A percentile compares a stretch with the other conserved stretches of the same genome.
Evolutionary conservation across 2,797 vertebrate species (phyloP).

Genomic region (Cossypha niveicapilla): DNA sequence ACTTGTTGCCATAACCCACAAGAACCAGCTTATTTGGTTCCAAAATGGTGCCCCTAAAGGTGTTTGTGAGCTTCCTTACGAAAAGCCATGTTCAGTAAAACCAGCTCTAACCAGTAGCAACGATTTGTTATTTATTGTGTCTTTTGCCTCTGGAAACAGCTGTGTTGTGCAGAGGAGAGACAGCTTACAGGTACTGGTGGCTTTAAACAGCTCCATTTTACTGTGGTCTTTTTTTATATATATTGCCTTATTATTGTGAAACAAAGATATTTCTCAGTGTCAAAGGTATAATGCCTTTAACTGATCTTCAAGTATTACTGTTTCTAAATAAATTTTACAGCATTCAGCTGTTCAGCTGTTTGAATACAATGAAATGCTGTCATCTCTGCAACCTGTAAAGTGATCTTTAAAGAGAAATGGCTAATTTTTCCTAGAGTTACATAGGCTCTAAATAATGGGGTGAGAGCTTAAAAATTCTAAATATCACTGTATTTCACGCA

Average conservation of each 20-base stretch:
- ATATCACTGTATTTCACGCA: background rate
- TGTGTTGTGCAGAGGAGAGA: conserved; percentile 83
- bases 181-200: conserved; percentile 81
- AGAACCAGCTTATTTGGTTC: conserved; percentile 85
- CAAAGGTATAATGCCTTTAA: background rate
- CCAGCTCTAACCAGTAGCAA: conserved; percentile 72
- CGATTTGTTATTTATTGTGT: conserved; percentile 77
- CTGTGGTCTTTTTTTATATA: background rate
- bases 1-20: conserved; percentile 78
- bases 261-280: background rate
- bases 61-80: conserved; percentile 83
- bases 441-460: background rate
- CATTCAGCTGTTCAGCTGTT: background rate
- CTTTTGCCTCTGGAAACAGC: conserved; percentile 76
- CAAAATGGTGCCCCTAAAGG: conserved; percentile 81
- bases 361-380: background rate
- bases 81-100: conserved; percentile 76
- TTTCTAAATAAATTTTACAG: background rate
- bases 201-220: background rate
- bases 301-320: background rate
- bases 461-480: background rate
- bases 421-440: background rate
- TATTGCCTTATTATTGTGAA: background rate
- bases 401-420: background rate
- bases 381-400: background rate